These are phyloP conservation scores for Gymnarchus niloticus DNA, from an alignment of 2,113 vertebrate species.

Conservation along the genomic window DNA sequence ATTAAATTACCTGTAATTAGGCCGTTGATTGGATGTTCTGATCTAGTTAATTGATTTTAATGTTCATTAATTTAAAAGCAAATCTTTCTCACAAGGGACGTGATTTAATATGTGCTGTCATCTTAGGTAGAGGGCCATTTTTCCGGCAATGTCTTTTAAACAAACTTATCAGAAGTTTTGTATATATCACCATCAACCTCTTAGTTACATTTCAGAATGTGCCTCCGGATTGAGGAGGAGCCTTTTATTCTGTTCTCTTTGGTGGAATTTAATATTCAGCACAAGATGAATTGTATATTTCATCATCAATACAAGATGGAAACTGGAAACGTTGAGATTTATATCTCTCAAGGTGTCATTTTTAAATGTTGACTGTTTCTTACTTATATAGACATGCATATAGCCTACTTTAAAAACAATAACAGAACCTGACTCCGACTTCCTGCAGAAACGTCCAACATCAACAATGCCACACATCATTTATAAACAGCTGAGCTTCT, in stretches of 20 bases:
- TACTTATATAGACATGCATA: no score
- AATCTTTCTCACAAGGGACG: slow-evolving; percentile 34
- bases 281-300: background rate
- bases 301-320: background rate
- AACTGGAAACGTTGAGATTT: background rate
- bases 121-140: slow-evolving; percentile 32
- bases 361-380: background rate
- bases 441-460: background rate
- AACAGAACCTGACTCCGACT: background rate
- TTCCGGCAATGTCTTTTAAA: slow-evolving; percentile 36
- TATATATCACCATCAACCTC: slow-evolving; percentile 4
- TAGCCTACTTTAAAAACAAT: background rate
- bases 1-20: slow-evolving; percentile 58
- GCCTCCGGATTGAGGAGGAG: background rate
- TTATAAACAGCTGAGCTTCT: background rate
- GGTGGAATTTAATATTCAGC: background rate
- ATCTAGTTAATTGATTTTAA: slow-evolving; percentile 59
- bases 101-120: slow-evolving; percentile 34
- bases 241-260: slow-evolving; percentile 8
- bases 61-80: slow-evolving; percentile 53
- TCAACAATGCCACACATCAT: background rate
- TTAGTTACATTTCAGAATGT: background rate
- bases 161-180: slow-evolving; percentile 36
- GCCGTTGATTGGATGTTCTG: slow-evolving; percentile 53
- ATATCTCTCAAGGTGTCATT: background rate